Evolutionary conservation across 1,140 invertebrate genomes (phyloP), one percentile per base, ranked within the genome.

Genomic region (Papilio polytes): DNA sequence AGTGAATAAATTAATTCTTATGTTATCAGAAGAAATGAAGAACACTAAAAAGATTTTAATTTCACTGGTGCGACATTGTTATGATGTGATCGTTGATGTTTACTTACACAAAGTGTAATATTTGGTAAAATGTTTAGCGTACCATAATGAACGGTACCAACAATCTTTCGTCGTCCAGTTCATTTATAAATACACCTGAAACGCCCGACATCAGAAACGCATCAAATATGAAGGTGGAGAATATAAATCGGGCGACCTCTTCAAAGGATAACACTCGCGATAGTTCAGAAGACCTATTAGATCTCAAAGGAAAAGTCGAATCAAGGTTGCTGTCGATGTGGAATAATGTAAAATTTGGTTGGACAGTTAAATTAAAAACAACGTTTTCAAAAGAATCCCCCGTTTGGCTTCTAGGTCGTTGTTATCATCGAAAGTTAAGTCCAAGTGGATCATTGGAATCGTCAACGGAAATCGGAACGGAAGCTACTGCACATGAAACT

Each of bases 311-410:
- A 84, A 98, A 97, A 95, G 96, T 98, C 81, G 98, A 98, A 93
- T 98, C 97, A 20, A 97, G 97, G 83, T 90, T 98, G 63, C 92
- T 98, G 85, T 98, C 98, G 66, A 97, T 98, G 96, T 98, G 98
- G 98, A 98, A 98, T 92, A 98, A 98, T 94, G 96, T 98, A 74
- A 98, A 98, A 96, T 98, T 98, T 95, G 98, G 98, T 74, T 98
- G 97, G 97, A 97, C 96, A 48, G 96, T 97, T 18, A 98, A 98
- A 94, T 96, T 98, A 83, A 97, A 98, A 86, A 97, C 97, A 0
- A 97, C 96, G 87, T 98, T 98, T 91, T 98, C 97, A 0, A 97
- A 97, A 95, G 97, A 98, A 95, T 98, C 97, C 87, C 97, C 98
- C 1, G 97, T 98, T 4, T 98, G 97, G 96, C 88, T 98, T 2